Evolutionary conservation across 2,113 vertebrate species (phyloP), one percentile per base, ranked within the genome.

Genomic region (Erythrolamprus reginae): DNA sequence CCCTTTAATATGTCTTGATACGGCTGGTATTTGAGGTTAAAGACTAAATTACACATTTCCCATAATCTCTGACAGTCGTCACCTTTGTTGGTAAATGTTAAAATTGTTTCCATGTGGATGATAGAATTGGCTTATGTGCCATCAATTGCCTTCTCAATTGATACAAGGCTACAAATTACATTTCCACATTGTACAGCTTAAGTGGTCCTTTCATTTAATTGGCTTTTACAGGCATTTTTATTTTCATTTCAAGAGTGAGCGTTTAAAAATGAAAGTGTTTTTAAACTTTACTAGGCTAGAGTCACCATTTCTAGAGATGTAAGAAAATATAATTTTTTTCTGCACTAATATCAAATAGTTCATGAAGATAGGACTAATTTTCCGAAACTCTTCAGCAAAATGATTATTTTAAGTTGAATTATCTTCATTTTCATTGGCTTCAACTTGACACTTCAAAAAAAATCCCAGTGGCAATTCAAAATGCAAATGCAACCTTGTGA

Each of bases 101-200:
- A 97, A 97, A 97, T 95, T 95, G 94, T 95, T 97, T 97, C 97
- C 97, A 97, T 95, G 96, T 97, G 97, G 96, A 94, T 93, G 93
- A 93, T 93, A 93, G 93, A 95, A 93, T 96, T 93, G 89, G 90
- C 93, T 91, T 91, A 93, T 89, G 50, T 82, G 19, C 28, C 94
- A 89, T 85, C 86, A 92, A 93, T 89, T 91, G 70, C 91, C 93
- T 93, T 92, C 86, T 95, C 82, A 89, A 92, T 93, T 92, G 93
- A 93, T 65, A 83, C 38, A 92, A 24, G 92, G 92, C 91, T 96
- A 56, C 88, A 97, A 95, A 97, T 94, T 93, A 92, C 93, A 96
- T 96, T 97, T 96, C 93, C 95, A 97, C 92, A 95, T 95, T 95
- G 94, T 65, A 86, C 51, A 87, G 48, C 87, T 42, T 55, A 48